A percentile compares a stretch with the other conserved stretches of the same genome.
phyloP scores from a whole-genome alignment of 2,797 vertebrate species.

The Huso huso region DNA sequence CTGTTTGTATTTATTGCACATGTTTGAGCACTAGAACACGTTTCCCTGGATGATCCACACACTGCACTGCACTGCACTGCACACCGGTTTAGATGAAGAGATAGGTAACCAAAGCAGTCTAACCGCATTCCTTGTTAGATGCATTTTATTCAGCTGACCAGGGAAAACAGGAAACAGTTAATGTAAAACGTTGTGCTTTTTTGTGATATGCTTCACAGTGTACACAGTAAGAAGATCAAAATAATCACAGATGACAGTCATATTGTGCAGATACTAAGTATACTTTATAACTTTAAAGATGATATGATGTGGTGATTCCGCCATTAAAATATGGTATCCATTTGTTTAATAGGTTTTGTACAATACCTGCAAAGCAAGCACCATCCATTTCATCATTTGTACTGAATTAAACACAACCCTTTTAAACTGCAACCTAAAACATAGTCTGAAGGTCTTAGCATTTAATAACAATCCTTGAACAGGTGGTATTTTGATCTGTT shows the following conservation, averaged over 20 bases:
- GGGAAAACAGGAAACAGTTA: conserved; percentile 15
- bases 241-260: not conserved
- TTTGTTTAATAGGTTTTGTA: too few species aligned
- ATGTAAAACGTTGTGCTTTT: conserved; percentile 2
- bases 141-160: conserved; percentile 32
- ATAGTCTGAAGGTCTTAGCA: too few species aligned
- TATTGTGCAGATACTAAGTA: not conserved
- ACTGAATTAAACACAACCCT: not conserved
- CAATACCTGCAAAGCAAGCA: too few species aligned
- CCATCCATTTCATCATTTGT: not conserved
- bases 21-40: not conserved
- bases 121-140: conserved; percentile 32
- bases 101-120: conserved; percentile 23
- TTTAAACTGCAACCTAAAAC: too few species aligned
- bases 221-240: too few species aligned
- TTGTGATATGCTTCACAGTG: conserved; percentile 6
- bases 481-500: too few species aligned
- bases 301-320: not conserved
- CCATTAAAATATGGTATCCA: too few species aligned
- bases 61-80: not conserved
- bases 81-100: conserved; percentile 9
- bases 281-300: too few species aligned
- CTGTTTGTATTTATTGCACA: not conserved
- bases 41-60: not conserved
- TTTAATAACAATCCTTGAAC: too few species aligned